phyloP scores from a whole-genome alignment of 2,797 vertebrate genomes.

The Diplodus sargus region DNA sequence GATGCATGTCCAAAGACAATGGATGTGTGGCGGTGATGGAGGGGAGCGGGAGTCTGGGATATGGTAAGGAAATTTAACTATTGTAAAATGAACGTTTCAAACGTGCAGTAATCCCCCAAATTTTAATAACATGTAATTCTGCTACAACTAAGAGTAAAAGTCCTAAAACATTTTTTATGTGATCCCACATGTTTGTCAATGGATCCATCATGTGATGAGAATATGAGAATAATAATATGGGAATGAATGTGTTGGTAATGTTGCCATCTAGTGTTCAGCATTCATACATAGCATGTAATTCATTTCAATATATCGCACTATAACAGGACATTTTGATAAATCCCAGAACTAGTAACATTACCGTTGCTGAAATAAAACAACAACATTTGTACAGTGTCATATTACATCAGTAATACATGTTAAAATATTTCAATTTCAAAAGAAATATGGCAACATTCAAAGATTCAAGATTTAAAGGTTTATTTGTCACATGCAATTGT shows the following conservation, averaged over 20 bases:
- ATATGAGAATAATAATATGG: too few relatives aligned
- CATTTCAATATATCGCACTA: not conserved
- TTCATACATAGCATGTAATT: not conserved
- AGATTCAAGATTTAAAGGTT: too few relatives aligned
- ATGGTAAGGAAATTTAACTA: not conserved
- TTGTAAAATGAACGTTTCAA: not conserved
- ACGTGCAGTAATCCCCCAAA: not conserved
- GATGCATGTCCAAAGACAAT: slow-evolving; percentile 14
- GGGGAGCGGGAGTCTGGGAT: not conserved
- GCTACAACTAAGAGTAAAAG: not conserved
- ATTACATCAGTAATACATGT: too few relatives aligned
- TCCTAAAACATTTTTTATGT: not conserved
- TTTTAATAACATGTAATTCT: not conserved
- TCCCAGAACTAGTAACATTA: not conserved
- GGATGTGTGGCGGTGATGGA: slow-evolving; percentile 5
- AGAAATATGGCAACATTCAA: not conserved
- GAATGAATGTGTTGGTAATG: not conserved
- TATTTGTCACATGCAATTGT: too few relatives aligned
- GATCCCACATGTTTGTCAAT: not conserved
- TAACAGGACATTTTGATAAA: not conserved
- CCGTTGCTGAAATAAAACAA: not conserved
- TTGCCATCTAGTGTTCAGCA: slow-evolving; percentile 59
- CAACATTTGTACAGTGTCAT: not conserved
- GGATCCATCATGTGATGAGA: not conserved
- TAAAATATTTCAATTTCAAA: slow-evolving; percentile 9